Conservation (phyloP, 2,888 invertebrate species). For the Gastracanthus pulcherrimus region DNA sequence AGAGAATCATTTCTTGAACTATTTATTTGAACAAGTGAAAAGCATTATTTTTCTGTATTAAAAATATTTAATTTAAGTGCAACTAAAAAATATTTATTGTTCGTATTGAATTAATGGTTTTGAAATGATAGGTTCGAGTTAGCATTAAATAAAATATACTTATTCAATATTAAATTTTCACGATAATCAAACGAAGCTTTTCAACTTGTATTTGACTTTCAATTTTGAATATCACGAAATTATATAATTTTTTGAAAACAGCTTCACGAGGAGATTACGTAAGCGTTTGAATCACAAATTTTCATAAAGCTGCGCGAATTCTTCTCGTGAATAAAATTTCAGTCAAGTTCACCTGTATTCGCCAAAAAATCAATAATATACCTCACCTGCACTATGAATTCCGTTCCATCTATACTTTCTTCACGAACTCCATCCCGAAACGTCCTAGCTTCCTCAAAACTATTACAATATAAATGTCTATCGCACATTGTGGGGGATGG, state of each 20-base stretch:
- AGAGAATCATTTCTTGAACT: too few relatives aligned
- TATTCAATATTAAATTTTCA: not conserved
- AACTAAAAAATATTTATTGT: too few relatives aligned
- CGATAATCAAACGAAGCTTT: not conserved
- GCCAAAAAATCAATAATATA: not conserved
- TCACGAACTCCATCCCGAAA: not conserved
- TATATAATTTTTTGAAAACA: not conserved
- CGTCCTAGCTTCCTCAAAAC: not conserved
- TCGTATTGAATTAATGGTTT: not conserved
- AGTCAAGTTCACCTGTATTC: too few relatives aligned
- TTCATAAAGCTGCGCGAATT: too few relatives aligned
- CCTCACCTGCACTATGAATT: too few relatives aligned
- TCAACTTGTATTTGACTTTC: not conserved
- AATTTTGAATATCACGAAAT: too few relatives aligned
- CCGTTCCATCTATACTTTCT: not conserved
- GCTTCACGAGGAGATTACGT: not conserved
- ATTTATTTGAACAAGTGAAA: too few relatives aligned
- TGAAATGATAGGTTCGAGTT: slow-evolving; percentile 41
- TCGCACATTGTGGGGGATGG: slow-evolving; percentile 50
- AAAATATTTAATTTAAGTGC: too few relatives aligned
- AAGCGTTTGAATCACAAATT: not conserved
- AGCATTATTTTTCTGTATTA: too few relatives aligned
- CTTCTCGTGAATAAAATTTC: too few relatives aligned
- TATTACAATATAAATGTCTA: slow-evolving; percentile 32
- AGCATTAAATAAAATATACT: slow-evolving; percentile 49